A percentile compares a stretch with the other conserved stretches of the same genome.
Conservation (phyloP, 1,140 invertebrate species). For the Pseudomyrmex cubaensis region DNA sequence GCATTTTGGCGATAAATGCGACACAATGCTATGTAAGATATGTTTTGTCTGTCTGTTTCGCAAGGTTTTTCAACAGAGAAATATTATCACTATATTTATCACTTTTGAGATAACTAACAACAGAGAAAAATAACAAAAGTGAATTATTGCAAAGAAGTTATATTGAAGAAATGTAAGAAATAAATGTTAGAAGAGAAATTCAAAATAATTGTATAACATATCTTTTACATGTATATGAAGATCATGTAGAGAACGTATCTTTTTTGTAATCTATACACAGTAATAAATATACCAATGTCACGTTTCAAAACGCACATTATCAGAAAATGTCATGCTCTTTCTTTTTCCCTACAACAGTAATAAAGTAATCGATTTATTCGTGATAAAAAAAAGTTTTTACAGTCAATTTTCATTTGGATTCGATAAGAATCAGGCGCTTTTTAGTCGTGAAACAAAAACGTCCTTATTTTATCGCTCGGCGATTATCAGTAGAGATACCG, state of each 20-base stretch:
- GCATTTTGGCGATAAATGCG: constrained; percentile 1
- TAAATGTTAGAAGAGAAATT: neutral
- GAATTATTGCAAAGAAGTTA: neutral
- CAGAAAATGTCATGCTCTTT: too few relatives aligned
- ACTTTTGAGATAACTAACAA: neutral
- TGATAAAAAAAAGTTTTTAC: too few relatives aligned
- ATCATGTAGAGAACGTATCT: neutral
- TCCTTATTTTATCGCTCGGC: neutral
- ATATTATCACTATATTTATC: neutral
- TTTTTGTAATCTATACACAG: neutral
- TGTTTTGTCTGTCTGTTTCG: neutral
- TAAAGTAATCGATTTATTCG: too few relatives aligned
- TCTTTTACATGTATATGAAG: neutral
- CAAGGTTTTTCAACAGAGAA: neutral
- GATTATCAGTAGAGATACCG: neutral
- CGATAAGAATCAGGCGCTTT: neutral
- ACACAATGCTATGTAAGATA: neutral
- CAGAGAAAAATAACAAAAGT: neutral
- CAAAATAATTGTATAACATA: neutral
- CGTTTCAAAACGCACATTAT: too few relatives aligned
- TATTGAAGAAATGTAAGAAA: neutral
- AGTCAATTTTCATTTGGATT: too few relatives aligned
- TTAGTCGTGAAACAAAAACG: neutral
- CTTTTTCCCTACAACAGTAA: too few relatives aligned
- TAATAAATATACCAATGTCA: neutral